Conservation (phyloP, 2,113 vertebrate species). For the Nipponia nippon region DNA sequence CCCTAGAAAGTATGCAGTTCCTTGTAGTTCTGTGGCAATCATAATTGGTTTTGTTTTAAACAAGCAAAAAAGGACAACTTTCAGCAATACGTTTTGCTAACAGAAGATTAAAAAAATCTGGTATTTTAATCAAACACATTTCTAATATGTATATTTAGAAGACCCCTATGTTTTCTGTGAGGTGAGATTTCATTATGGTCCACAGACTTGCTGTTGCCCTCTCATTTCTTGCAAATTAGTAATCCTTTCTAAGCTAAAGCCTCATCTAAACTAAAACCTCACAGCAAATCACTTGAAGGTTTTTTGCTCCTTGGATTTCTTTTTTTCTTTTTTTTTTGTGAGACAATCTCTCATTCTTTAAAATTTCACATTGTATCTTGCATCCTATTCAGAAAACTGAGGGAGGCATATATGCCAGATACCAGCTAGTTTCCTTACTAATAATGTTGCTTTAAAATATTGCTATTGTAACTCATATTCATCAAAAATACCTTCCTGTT, state of each 20-base stretch:
- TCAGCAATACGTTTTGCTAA: conserved; percentile 25
- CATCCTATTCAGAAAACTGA: not conserved
- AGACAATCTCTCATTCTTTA: not conserved
- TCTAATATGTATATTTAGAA: not conserved
- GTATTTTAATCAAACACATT: not conserved
- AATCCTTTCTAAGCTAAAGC: not conserved
- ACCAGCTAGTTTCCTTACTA: not conserved
- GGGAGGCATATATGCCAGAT: not conserved
- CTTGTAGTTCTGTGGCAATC: not conserved
- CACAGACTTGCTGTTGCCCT: not conserved
- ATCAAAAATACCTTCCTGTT: not conserved
- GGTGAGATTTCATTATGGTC: not conserved
- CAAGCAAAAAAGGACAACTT: not conserved
- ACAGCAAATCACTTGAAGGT: not conserved
- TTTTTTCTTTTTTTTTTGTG: not conserved
- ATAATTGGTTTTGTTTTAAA: not conserved
- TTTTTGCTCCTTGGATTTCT: conserved; percentile 3
- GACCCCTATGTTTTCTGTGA: not conserved
- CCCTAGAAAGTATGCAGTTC: not conserved
- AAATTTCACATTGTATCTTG: not conserved
- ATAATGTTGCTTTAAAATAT: not conserved
- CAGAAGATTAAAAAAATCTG: not conserved
- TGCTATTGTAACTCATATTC: not conserved
- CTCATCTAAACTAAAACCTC: not conserved
- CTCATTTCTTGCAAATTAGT: not conserved